These are phyloP conservation scores for Mythimna pallens DNA, from an alignment of 2,888 invertebrate species.

Conservation along the genomic window DNA sequence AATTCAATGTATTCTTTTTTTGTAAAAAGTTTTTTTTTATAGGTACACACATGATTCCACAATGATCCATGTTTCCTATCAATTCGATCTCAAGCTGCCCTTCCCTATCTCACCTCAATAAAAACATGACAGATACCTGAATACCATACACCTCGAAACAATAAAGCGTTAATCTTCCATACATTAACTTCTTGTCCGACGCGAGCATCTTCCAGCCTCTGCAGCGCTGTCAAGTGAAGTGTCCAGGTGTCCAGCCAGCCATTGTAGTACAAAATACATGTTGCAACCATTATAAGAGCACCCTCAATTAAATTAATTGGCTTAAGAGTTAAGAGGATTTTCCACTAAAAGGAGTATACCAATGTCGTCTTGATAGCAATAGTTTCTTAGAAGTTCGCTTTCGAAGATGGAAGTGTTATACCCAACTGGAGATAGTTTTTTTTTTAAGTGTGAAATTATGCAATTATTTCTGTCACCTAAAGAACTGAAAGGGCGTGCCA, in stretches of 20 bases:
- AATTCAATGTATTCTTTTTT: too few relatives aligned
- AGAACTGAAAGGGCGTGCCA: too few relatives aligned
- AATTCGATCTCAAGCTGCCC: neutral
- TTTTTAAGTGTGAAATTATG: too few relatives aligned
- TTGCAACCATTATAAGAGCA: conserved; percentile 63
- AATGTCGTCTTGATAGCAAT: neutral
- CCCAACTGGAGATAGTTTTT: too few relatives aligned
- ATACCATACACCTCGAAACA: conserved; percentile 38
- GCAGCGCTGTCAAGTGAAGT: conserved; percentile 12
- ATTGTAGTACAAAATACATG: conserved; percentile 60
- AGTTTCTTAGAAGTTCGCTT: neutral
- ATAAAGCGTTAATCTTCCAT: conserved; percentile 41
- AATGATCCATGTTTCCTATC: neutral
- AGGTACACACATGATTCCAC: neutral
- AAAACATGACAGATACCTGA: conserved; percentile 12
- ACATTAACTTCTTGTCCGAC: conserved; percentile 30
- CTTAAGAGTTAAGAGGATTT: conserved; percentile 52
- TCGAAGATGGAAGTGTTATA: neutral
- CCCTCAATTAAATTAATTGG: conserved; percentile 73
- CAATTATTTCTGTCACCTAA: too few relatives aligned
- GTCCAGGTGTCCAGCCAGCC: conserved; percentile 65
- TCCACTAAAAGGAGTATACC: conserved; percentile 28
- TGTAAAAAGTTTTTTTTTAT: neutral
- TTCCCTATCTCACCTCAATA: neutral
- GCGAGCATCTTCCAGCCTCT: conserved; percentile 31